These are phyloP conservation scores for Catocala fraxini DNA, from an alignment of 2,888 invertebrate species.

Conservation along the genomic window DNA sequence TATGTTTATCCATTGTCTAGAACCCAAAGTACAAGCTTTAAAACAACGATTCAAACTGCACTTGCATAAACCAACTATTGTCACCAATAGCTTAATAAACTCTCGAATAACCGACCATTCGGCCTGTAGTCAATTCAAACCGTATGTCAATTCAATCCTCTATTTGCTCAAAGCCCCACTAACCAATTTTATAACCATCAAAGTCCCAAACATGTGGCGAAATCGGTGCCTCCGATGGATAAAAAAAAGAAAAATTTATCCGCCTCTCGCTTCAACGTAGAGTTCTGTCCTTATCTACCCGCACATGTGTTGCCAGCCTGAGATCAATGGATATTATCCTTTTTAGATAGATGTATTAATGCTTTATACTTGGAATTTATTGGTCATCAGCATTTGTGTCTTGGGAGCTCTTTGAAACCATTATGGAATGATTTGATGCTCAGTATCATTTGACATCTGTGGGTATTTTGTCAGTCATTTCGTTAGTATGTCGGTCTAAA, in stretches of 20 bases:
- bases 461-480: no score
- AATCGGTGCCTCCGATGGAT: slow-evolving; percentile 70
- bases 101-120: not conserved
- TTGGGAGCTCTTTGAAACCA: not conserved
- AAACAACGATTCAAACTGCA: not conserved
- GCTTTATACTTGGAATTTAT: slow-evolving; percentile 59
- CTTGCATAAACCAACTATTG: slow-evolving; percentile 12
- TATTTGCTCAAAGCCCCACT: slow-evolving; percentile 42
- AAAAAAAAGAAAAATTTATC: slow-evolving; percentile 56
- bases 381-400: slow-evolving; percentile 19
- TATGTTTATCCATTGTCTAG: no score
- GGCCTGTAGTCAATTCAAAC: slow-evolving; percentile 24
- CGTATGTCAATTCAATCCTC: slow-evolving; percentile 23
- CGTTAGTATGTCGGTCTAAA: no score
- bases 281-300: slow-evolving; percentile 55
- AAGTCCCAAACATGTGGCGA: slow-evolving; percentile 70
- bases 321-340: slow-evolving; percentile 74
- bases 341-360: slow-evolving; percentile 64
- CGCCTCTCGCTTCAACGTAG: slow-evolving; percentile 53
- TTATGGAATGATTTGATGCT: not conserved
- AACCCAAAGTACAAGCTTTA: no score
- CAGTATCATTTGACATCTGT: no score
- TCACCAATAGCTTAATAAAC: no score
- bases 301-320: slow-evolving; percentile 78
- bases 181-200: slow-evolving; percentile 65